Percentiles rank a stretch among this genome's conserved stretches.
phyloP scores from a whole-genome alignment of 2,888 invertebrate species.

The Merodon equestris region DNA sequence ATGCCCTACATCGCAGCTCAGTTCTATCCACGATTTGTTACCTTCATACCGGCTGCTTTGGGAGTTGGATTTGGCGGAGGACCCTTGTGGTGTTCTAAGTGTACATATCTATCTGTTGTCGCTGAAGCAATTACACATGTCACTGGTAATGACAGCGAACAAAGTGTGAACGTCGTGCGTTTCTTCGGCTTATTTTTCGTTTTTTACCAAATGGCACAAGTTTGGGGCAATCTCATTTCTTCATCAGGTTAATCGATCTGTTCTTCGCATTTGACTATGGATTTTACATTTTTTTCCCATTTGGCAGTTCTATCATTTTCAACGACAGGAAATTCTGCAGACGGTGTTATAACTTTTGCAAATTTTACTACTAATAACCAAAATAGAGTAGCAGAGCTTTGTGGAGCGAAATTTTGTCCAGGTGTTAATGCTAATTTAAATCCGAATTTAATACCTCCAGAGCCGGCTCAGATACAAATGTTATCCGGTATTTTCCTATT shows the following conservation, averaged over 20 bases:
- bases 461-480: constrained; percentile 85
- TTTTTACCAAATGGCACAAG: constrained; percentile 97
- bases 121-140: constrained; percentile 87
- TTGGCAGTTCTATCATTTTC: constrained; percentile 72
- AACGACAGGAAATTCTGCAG: constrained; percentile 28
- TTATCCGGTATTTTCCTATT: constrained; percentile 90
- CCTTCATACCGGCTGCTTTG: constrained; percentile 86
- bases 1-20: constrained; percentile 95
- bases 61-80: constrained; percentile 87
- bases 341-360: constrained; percentile 12
- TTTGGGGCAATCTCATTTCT: constrained; percentile 95
- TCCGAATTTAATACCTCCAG: constrained; percentile 86
- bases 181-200: constrained; percentile 98
- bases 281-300: constrained; percentile 9
- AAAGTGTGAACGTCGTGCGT: constrained; percentile 90
- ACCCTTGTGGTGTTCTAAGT: constrained; percentile 97
- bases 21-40: constrained; percentile 91
- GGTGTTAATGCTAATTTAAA: constrained; percentile 81
- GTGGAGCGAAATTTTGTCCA: constrained; percentile 88
- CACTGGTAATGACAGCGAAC: constrained; percentile 81
- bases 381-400: constrained; percentile 80
- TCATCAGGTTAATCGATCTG: constrained; percentile 83
- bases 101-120: constrained; percentile 93
- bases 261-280: background rate
- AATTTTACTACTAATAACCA: constrained; percentile 22